Percentiles rank a stretch among this genome's conserved stretches.
Conservation (phyloP, 2,797 vertebrate species). For the Enteromius treurensis region DNA sequence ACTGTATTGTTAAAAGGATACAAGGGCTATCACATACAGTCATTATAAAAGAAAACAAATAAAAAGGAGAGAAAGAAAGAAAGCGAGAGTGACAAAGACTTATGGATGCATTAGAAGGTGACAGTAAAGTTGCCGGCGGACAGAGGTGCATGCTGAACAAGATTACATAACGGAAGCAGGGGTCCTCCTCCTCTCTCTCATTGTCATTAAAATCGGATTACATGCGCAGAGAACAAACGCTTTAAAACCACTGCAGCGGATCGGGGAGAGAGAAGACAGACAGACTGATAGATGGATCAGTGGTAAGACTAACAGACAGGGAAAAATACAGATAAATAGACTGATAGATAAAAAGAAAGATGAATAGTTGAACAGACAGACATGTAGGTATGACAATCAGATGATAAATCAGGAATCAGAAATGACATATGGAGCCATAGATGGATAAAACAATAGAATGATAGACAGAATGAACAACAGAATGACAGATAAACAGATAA, state of each 20-base stretch:
- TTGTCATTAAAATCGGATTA: conserved; percentile 37
- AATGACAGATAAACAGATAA: not conserved
- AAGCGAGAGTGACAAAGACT: not conserved
- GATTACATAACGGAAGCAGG: conserved; percentile 47
- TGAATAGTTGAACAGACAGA: not conserved
- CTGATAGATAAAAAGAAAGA: not conserved
- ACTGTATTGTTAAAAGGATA: not conserved
- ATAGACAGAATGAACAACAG: not conserved
- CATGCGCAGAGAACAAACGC: conserved; percentile 16
- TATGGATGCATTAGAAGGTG: conserved; percentile 16
- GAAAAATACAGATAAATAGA: not conserved
- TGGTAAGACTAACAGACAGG: not conserved
- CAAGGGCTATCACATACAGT: conserved; percentile 3
- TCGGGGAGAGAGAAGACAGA: not conserved
- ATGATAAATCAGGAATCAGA: not conserved
- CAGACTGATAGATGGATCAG: not conserved
- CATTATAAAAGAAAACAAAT: conserved; percentile 3
- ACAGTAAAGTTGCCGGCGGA: conserved; percentile 9
- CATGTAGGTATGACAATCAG: not conserved
- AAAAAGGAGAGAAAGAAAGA: not conserved
- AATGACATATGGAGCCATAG: not conserved
- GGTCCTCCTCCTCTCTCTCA: conserved; percentile 9
- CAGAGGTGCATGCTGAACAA: conserved; percentile 30
- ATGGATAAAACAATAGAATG: not conserved
- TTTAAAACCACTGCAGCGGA: conserved; percentile 10